Conservation (phyloP, 2,113 vertebrate genomes). For the rat (Rattus norvegicus) region GRCr8 NC_086024.1:135827001-135827500, state of each 20-base stretch:
- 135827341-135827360: not conserved
- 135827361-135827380: conserved; percentile 45
- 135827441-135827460: conserved; percentile 44
- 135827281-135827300: not conserved
- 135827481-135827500: conserved; percentile 92
- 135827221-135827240: not conserved
- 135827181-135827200: not conserved
- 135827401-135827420: conserved; percentile 74
- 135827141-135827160: no score
- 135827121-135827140: not conserved
- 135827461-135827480: conserved; percentile 89
- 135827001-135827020: not conserved
- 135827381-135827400: conserved; percentile 84
- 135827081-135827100: not conserved
- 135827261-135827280: not conserved
- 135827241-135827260: not conserved
- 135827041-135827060: not conserved
- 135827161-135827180: not conserved
- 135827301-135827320: not conserved
- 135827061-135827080: not conserved
- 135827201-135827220: not conserved
- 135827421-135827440: not conserved
- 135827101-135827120: not conserved
- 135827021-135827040: not conserved
- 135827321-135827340: not conserved